phyloP scores from a whole-genome alignment of 2,888 invertebrate genomes.

The Drosophila cognata region DNA sequence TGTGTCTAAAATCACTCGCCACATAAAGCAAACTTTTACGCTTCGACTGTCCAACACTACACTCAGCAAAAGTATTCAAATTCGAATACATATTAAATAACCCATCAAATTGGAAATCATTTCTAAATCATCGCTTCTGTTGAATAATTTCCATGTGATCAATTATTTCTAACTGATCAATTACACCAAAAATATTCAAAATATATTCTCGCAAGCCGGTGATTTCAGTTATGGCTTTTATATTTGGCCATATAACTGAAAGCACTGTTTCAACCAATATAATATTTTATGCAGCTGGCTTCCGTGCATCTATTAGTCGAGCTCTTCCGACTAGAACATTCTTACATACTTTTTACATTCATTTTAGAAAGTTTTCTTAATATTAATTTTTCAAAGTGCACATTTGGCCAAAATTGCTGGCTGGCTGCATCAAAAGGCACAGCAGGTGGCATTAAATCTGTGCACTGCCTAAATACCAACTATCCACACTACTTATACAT shows the following conservation, averaged over 20 bases:
- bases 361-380: neutral
- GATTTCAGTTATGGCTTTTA: neutral
- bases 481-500: constrained; percentile 45
- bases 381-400: neutral
- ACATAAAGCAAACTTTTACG: constrained; percentile 9
- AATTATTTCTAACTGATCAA: neutral
- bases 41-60: neutral
- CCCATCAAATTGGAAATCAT: neutral
- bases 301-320: neutral
- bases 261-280: neutral
- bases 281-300: neutral
- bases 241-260: neutral
- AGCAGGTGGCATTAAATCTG: constrained; percentile 48
- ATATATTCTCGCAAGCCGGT: too few relatives aligned
- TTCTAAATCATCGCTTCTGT: neutral
- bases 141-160: neutral
- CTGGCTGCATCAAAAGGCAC: constrained; percentile 23
- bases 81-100: neutral
- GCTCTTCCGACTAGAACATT: neutral
- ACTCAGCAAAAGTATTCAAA: neutral
- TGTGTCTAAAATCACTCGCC: constrained; percentile 3
- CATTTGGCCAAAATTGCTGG: neutral
- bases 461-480: constrained; percentile 39
- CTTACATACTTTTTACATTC: neutral
- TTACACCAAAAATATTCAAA: neutral